Conservation (phyloP, 2,797 vertebrate genomes). For the Anableps anableps region DNA sequence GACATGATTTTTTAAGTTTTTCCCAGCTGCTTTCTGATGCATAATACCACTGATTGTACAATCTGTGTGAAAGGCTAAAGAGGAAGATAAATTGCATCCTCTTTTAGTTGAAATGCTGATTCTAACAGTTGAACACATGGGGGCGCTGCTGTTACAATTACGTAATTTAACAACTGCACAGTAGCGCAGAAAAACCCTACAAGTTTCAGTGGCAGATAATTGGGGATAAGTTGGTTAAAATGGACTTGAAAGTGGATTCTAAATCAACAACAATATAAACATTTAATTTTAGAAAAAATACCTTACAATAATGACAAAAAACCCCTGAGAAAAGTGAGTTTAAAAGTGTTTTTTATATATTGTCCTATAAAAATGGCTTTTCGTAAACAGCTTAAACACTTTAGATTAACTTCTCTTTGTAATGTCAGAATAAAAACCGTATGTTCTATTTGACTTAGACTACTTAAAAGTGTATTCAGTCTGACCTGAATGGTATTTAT, state of each 20-base stretch:
- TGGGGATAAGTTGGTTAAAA: neutral
- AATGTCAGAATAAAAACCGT: neutral
- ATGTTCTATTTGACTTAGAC: neutral
- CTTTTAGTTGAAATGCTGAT: neutral
- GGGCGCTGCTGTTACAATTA: constrained; percentile 75
- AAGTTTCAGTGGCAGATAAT: neutral
- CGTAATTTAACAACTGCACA: constrained; percentile 16
- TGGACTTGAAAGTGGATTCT: neutral
- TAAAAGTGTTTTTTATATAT: neutral
- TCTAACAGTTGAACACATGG: constrained; percentile 70
- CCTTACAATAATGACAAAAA: neutral
- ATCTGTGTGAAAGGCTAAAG: neutral
- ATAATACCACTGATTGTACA: neutral
- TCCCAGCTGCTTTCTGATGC: constrained; percentile 8
- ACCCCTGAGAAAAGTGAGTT: neutral
- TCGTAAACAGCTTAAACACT: neutral
- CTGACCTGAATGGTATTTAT: neutral
- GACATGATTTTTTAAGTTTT: neutral
- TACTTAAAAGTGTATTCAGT: neutral
- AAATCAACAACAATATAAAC: constrained; percentile 13
- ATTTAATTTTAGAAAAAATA: neutral
- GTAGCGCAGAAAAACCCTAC: neutral
- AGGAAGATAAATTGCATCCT: neutral
- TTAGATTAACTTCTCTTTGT: neutral
- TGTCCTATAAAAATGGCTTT: neutral